Evolutionary conservation across 1,140 invertebrate species (phyloP).

Genomic region (Rhagoletis zephyria): DNA sequence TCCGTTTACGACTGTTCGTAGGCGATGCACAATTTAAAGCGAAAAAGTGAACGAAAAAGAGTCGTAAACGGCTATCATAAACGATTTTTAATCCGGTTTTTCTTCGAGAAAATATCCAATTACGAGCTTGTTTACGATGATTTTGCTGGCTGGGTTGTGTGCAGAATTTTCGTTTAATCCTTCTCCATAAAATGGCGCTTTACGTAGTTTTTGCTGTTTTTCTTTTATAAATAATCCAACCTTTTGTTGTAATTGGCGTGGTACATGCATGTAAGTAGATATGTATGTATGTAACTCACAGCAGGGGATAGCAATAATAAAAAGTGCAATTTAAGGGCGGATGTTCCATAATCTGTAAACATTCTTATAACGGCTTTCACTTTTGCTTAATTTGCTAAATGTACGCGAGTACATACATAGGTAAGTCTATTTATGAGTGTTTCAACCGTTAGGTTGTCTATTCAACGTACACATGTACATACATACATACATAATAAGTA

Average conservation of each 20-base stretch:
- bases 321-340: neutral
- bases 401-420: neutral
- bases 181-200: neutral
- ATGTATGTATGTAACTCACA: neutral
- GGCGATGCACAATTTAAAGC: too few relatives aligned
- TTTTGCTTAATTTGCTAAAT: neutral
- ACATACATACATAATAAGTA: neutral
- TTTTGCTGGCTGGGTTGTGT: too few relatives aligned
- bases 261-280: neutral
- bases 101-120: too few relatives aligned
- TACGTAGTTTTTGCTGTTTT: neutral
- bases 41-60: too few relatives aligned
- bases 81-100: too few relatives aligned
- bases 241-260: slow-evolving; percentile 17
- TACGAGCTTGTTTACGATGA: too few relatives aligned
- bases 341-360: slow-evolving; percentile 1
- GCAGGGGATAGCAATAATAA: neutral
- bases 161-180: slow-evolving; percentile 15
- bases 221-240: neutral
- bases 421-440: neutral
- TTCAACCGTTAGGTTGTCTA: neutral
- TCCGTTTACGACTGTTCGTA: too few relatives aligned
- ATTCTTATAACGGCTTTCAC: neutral
- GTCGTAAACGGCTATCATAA: too few relatives aligned
- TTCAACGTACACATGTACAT: neutral